These are phyloP conservation scores for Leptinotarsa rubiginosa DNA, from an alignment of 2,888 invertebrate genomes.

Conservation along the genomic window DNA sequence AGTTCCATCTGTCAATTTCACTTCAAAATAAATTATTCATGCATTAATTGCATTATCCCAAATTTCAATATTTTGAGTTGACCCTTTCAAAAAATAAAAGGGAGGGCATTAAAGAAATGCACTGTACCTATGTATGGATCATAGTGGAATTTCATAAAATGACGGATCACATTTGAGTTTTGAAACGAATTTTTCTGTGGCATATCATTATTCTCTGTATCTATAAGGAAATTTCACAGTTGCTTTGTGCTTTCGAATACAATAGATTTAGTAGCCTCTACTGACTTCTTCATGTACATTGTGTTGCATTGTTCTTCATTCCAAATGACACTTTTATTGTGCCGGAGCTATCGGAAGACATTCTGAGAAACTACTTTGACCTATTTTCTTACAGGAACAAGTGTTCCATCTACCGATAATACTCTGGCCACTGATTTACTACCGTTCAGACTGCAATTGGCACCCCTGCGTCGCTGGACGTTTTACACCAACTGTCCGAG, in stretches of 20 bases:
- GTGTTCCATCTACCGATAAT: slow-evolving; percentile 40
- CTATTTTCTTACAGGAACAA: slow-evolving; percentile 39
- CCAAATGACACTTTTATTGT: slow-evolving; percentile 40
- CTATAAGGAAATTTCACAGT: not conserved
- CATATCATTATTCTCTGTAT: not conserved
- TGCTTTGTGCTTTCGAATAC: slow-evolving; percentile 1
- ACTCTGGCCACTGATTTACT: slow-evolving; percentile 42
- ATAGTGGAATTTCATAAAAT: no score
- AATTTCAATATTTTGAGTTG: no score
- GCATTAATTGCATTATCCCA: no score
- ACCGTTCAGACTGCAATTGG: slow-evolving; percentile 34
- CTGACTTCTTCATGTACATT: not conserved
- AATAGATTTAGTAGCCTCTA: not conserved
- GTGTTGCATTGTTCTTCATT: slow-evolving; percentile 29
- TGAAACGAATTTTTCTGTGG: not conserved
- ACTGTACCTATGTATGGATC: no score
- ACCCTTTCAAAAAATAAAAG: no score
- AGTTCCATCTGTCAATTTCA: no score
- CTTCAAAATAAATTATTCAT: no score
- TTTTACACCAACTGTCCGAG: slow-evolving; percentile 38
- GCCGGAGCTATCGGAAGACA: slow-evolving; percentile 27
- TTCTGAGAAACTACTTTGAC: slow-evolving; percentile 35
- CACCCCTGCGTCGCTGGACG: slow-evolving; percentile 25
- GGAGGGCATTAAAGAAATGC: no score
- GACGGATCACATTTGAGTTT: no score